Conservation (phyloP, 64 coral and sea anemone genomes). For the Cladopsammia gracilis region DNA sequence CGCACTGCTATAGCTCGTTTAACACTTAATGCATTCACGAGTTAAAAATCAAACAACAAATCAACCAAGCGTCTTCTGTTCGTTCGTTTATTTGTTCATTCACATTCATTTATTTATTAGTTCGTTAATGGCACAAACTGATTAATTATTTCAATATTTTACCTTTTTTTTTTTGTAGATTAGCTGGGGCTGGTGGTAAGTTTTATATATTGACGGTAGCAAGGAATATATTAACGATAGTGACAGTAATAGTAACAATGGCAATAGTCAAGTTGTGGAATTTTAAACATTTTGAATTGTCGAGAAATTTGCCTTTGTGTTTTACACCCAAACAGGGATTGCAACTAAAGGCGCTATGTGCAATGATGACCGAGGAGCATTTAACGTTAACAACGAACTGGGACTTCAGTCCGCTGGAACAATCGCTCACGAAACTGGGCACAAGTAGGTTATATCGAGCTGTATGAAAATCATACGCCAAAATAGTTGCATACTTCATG, state of each 20-base stretch:
- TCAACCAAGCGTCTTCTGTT: no score
- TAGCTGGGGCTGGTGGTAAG: neutral
- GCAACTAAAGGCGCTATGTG: neutral
- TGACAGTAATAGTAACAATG: no score
- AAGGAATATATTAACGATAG: no score
- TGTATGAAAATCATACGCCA: no score
- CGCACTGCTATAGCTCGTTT: no score
- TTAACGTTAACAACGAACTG: neutral
- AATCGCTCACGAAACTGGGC: constrained; percentile 35
- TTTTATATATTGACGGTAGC: neutral
- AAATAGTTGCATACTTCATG: no score
- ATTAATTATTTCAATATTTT: neutral
- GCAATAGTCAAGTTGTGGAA: no score
- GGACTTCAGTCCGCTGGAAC: constrained; percentile 20
- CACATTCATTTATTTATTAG: neutral
- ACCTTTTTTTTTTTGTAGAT: neutral
- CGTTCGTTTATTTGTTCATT: no score
- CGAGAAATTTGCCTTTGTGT: neutral
- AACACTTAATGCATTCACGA: no score
- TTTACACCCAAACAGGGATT: neutral
- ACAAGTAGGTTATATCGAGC: constrained; percentile 1
- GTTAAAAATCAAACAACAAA: no score
- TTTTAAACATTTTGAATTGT: no score
- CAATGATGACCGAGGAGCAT: neutral
- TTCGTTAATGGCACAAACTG: no score